These are phyloP conservation scores for Polypedilum pembai DNA, from an alignment of 1,140 invertebrate species.

Conservation along the genomic window DNA sequence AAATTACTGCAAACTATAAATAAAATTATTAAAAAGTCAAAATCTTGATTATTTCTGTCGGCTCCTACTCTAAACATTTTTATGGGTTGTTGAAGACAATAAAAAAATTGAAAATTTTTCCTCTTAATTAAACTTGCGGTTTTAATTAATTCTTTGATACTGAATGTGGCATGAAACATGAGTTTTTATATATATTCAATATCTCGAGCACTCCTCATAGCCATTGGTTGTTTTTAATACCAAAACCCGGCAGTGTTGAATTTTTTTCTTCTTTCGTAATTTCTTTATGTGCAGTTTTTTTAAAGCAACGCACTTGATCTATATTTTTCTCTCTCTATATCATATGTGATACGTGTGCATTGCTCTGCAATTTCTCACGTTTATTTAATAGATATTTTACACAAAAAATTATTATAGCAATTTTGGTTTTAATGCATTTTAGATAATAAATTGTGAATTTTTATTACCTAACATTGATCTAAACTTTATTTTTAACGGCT, in stretches of 20 bases:
- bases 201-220: too few relatives aligned
- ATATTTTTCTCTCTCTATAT: constrained; percentile 6
- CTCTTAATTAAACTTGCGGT: background rate
- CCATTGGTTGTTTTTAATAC: background rate
- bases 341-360: background rate
- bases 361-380: background rate
- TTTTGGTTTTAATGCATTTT: background rate
- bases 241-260: background rate
- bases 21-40: too few relatives aligned
- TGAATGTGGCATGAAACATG: too few relatives aligned
- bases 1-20: background rate
- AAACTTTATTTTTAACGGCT: background rate
- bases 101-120: too few relatives aligned
- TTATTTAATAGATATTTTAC: background rate
- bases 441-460: too few relatives aligned
- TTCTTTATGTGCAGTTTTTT: background rate
- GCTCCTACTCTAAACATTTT: too few relatives aligned
- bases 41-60: too few relatives aligned
- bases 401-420: background rate
- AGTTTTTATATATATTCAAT: too few relatives aligned
- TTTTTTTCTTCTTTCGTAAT: background rate
- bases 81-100: too few relatives aligned
- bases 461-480: too few relatives aligned
- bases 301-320: background rate
- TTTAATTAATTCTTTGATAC: too few relatives aligned